Base-by-base conservation (phyloP, 1,140 invertebrate species). In the Achroia grisella region DNA sequence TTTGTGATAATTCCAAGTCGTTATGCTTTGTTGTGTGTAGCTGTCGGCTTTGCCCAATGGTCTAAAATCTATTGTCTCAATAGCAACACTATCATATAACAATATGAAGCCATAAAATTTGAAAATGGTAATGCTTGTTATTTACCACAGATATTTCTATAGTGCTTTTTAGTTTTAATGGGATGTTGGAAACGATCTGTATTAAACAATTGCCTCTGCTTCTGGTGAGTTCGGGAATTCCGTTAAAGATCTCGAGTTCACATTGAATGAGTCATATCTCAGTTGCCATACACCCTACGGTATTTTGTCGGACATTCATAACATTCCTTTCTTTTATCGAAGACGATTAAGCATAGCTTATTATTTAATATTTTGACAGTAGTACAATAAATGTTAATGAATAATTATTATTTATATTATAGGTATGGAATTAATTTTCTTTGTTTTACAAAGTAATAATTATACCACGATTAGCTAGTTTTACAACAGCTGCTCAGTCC, bases 401-500 rank as follows among this genome's bases (percentile, higher is more conserved):
- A 23, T 23, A 6, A 3, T 35, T 8, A n/a, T n/a, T 31, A 31
- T 11, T 10, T n/a, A 13, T 35, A 35, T 35, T 13, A 14, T 35
- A 12, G 10, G 10, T 8, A 37, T 17, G 49, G 62, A 52, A 52
- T 62, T 65, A 45, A 68, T 73, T 70, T 76, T 79, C 77, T 81
- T 81, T 83, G 75, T 81, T 81, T 56, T 46, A 62, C 42, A 48
- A 46, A 65, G 65, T 56, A 65, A 70, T 72, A 71, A 67, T 53
- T 63, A 68, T 81, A 75, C 80, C 63, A 74, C 68, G 78, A 71
- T 75, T 79, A 67, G 76, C 58, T 63, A 66, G 55, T 65, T 80
- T 78, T 71, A 76, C 76, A 70, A 70, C 76, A 84, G 77, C 76
- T 84, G 80, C 68, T 35, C 45, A 77, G 77, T 76, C 77, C 80